Percentiles rank a stretch among this genome's conserved stretches.
Evolutionary conservation across 2,113 vertebrate species (phyloP).

Genomic region (Spheniscus mendiculus): DNA sequence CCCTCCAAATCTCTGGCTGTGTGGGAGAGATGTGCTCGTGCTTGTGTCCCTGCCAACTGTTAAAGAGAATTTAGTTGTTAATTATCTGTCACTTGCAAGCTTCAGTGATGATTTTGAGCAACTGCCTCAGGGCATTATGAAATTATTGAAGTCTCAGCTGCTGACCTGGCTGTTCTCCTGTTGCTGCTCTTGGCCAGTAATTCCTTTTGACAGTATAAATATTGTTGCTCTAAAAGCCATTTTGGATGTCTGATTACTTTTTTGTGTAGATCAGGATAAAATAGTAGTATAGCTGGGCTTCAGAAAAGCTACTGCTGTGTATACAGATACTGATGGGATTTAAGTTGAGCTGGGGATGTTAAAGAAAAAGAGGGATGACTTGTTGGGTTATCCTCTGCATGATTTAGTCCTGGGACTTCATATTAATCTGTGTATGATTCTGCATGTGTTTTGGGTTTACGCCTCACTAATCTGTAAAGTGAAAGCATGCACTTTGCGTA

Average conservation of each 20-base stretch:
- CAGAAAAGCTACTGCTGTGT: not conserved
- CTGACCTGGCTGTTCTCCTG: constrained; percentile 39
- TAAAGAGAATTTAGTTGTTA: constrained; percentile 20
- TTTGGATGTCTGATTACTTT: not conserved
- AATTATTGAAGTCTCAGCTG: constrained; percentile 39
- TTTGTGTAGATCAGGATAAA: not conserved
- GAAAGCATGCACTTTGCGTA: not conserved
- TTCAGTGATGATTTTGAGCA: constrained; percentile 11
- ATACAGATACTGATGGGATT: not conserved
- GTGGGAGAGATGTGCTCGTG: not conserved
- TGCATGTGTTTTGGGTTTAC: not conserved
- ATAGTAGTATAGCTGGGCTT: not conserved
- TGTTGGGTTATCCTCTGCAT: not conserved
- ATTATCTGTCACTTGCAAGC: constrained; percentile 38
- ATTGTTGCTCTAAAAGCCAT: not conserved
- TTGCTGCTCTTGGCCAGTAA: constrained; percentile 6
- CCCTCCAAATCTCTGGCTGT: not conserved
- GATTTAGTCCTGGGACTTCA: not conserved
- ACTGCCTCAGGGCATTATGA: not conserved
- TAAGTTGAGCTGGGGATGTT: not conserved
- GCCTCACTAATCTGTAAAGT: not conserved
- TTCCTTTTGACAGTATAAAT: constrained; percentile 31
- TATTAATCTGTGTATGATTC: not conserved
- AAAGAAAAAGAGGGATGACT: not conserved
- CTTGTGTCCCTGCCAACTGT: not conserved